Base-by-base conservation (phyloP, 2,797 vertebrate genomes). In the Oreonectes daqikongensis region DNA sequence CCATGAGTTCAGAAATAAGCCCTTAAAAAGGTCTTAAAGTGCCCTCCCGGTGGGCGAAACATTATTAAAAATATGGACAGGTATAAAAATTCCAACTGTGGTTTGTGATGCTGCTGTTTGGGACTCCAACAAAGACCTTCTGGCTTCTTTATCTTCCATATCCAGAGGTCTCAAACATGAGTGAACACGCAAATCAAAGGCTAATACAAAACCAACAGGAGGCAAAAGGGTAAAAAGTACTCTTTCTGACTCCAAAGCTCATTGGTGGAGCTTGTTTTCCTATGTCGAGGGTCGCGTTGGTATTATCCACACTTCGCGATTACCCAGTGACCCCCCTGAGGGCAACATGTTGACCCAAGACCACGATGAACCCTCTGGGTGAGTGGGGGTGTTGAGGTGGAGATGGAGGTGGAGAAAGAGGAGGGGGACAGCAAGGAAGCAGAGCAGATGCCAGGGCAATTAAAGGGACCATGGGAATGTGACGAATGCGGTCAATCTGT, bases 401-500 rank as follows among this genome's bases (percentile, higher is more conserved):
- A 82, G 63, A 75, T 68, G 74, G 79, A 79, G 55, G 63, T 64
- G 82, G 74, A 55, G 76, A 66, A 61, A 55, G 59, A 59, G 77
- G 64, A 61, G 66, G 79, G 81, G 84, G 84, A 75, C 84, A 71
- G 84, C 77, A 80, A 91, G 91, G 92, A 92, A 92, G 90, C 88
- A 83, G 48, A 93, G 91, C 92, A 94, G 92, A 93, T 94, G 93
- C 90, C 87, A 77, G 87, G 88, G 91, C 90, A 91, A 90, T 93
- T 93, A 93, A 92, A 92, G 88, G 82, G 80, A 90, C 81, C 75
- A 60, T 84, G 84, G 89, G 92, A 93, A 93, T 93, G 91, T 91
- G 90, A 93, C 87, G 88, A 94, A 93, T 93, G 93, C 84, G 87
- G 89, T 91, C 91, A 92, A 91, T 91, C 91, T 93, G 91, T 93